Evolutionary conservation across 2,888 invertebrate genomes (phyloP).

Genomic region (Timema podura): DNA sequence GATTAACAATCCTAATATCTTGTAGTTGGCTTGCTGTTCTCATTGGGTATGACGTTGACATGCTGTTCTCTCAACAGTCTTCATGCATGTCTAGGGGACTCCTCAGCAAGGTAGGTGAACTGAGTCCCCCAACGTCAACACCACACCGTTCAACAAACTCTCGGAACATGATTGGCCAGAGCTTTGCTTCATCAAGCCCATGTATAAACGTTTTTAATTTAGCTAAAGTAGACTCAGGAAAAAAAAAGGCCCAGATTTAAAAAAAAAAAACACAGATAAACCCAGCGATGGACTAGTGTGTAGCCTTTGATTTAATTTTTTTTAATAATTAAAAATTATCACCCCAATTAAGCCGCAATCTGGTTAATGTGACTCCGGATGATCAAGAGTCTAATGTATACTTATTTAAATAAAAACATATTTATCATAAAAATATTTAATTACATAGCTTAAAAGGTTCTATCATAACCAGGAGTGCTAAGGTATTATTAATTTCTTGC

Average conservation of each 20-base stretch:
- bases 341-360: background rate
- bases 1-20: too few relatives aligned
- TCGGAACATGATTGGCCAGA: too few relatives aligned
- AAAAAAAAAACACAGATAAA: too few relatives aligned
- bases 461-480: too few relatives aligned
- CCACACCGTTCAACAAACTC: too few relatives aligned
- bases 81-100: constrained; percentile 25
- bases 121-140: constrained; percentile 26
- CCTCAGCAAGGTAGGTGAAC: constrained; percentile 27
- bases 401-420: background rate
- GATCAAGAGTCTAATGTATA: background rate
- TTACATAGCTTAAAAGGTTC: background rate
- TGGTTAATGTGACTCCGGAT: background rate
- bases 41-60: constrained; percentile 1
- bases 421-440: background rate
- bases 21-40: constrained; percentile 13
- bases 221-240: too few relatives aligned
- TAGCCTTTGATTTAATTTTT: too few relatives aligned
- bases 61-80: constrained; percentile 20
- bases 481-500: background rate
- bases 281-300: too few relatives aligned
- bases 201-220: too few relatives aligned
- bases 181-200: too few relatives aligned
- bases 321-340: too few relatives aligned
- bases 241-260: too few relatives aligned